A percentile compares a stretch with the other conserved stretches of the same genome.
phyloP scores from a whole-genome alignment of 2,113 vertebrate genomes.

The Ploceus nigricollis region DNA sequence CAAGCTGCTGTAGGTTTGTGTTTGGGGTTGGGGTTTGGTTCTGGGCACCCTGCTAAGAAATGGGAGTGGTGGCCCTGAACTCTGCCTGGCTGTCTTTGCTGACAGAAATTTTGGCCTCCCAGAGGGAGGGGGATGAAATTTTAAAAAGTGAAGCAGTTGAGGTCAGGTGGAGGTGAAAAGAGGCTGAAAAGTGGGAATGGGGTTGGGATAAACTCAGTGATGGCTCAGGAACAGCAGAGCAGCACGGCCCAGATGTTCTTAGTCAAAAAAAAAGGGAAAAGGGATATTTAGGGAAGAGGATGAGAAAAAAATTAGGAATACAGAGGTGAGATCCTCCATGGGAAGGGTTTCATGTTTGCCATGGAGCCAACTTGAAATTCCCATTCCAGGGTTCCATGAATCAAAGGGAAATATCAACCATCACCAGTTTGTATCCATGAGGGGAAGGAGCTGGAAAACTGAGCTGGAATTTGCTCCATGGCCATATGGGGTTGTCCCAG shows the following conservation, averaged over 20 bases:
- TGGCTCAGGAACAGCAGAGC: neutral
- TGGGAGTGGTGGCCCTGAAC: constrained; percentile 66
- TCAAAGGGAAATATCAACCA: neutral
- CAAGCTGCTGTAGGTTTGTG: neutral
- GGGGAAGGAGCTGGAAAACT: neutral
- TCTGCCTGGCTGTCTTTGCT: constrained; percentile 72
- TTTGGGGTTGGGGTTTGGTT: neutral
- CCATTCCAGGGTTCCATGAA: neutral
- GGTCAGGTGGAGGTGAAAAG: constrained; percentile 75
- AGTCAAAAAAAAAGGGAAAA: neutral
- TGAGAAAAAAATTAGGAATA: neutral
- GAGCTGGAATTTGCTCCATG: neutral
- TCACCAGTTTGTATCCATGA: fast-evolving
- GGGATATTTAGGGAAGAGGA: neutral
- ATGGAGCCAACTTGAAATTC: fast-evolving
- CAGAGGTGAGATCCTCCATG: neutral
- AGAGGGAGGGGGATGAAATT: neutral
- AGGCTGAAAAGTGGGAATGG: constrained; percentile 35
- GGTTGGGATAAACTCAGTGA: constrained; percentile 40
- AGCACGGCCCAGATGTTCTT: fast-evolving
- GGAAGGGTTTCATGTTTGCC: fast-evolving
- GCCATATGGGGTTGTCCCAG: fast-evolving
- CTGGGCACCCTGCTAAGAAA: constrained; percentile 39
- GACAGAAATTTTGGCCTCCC: constrained; percentile 65
- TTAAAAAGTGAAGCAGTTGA: constrained; percentile 59